Conservation (phyloP, 2,113 vertebrate species). For the Corynorhinus townsendii region DNA sequence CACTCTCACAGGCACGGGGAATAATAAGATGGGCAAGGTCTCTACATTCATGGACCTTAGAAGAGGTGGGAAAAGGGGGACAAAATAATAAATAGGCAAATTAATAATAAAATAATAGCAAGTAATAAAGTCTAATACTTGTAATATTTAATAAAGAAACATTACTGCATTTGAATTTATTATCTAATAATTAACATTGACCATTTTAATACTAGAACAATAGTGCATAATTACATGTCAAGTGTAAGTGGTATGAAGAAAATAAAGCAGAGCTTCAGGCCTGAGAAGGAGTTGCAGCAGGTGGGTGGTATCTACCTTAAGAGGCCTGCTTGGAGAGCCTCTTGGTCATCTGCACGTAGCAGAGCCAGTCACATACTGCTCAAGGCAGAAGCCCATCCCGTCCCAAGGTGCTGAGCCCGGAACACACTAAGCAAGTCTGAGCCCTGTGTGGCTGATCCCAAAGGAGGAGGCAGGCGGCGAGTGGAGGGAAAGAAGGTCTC, state of each 20-base stretch:
- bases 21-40: neutral
- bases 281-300: neutral
- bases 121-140: neutral
- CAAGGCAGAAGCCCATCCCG: neutral
- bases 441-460: neutral
- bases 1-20: neutral
- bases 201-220: neutral
- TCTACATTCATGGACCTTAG: neutral
- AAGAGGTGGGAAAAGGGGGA: neutral
- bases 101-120: neutral
- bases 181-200: neutral
- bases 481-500: neutral
- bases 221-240: neutral
- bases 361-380: no score
- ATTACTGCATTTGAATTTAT: neutral
- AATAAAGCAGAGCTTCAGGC: neutral
- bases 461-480: neutral
- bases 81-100: neutral
- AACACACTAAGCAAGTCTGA: neutral
- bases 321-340: neutral
- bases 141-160: neutral
- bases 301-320: neutral
- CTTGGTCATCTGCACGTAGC: neutral
- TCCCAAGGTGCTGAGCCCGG: neutral
- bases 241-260: neutral